phyloP scores from a whole-genome alignment of 92 coral and sea anemone species.

The Meandrina meandrites region DNA sequence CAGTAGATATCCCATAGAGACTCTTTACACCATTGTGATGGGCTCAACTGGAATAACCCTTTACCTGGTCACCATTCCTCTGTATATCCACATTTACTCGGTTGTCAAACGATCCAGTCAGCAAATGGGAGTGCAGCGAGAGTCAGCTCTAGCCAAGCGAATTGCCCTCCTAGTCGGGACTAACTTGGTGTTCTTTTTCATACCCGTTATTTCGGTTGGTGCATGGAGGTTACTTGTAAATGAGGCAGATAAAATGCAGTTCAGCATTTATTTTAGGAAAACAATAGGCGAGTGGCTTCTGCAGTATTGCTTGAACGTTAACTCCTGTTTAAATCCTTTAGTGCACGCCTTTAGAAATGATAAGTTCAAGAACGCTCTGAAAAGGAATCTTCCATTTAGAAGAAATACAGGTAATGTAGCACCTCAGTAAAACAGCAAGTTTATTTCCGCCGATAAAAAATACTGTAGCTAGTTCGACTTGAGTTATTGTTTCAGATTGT shows the following conservation, averaged over 20 bases:
- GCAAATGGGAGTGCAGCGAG: constrained; percentile 27
- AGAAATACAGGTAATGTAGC: background rate
- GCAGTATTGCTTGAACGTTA: constrained; percentile 14
- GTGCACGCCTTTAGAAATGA: constrained; percentile 54
- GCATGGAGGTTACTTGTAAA: background rate
- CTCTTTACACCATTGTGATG: background rate
- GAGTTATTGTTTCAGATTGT: too few species aligned
- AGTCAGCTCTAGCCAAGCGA: constrained; percentile 46
- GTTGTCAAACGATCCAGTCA: constrained; percentile 36
- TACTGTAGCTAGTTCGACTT: too few species aligned
- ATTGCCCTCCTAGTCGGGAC: constrained; percentile 52
- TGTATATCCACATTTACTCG: constrained; percentile 51
- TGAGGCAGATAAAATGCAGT: background rate
- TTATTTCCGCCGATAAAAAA: too few species aligned
- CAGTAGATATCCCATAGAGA: background rate
- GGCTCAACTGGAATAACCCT: background rate
- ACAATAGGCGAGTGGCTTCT: constrained; percentile 32
- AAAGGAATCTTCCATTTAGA: background rate
- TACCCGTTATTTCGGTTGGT: constrained; percentile 30
- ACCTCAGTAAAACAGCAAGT: background rate
- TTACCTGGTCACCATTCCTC: constrained; percentile 42
- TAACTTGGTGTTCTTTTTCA: constrained; percentile 40
- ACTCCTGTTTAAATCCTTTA: constrained; percentile 40
- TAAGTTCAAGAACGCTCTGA: constrained; percentile 15
- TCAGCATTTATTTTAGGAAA: background rate